Conservation (phyloP, 1,140 invertebrate genomes). For the Caenorhabditis brenneri region DNA sequence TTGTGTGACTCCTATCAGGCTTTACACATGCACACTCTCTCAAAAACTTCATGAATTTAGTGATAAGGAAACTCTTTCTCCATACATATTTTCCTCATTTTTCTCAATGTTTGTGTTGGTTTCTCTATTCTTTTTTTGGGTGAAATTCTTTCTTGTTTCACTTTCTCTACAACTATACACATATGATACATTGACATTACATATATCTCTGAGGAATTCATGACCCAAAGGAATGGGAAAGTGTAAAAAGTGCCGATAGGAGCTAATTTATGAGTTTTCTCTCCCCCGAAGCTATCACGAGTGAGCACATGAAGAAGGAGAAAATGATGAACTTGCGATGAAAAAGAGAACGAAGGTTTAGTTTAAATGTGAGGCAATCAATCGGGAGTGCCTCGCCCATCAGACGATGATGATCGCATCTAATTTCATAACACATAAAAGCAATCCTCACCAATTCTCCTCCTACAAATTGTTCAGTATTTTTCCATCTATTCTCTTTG, state of each 20-base stretch:
- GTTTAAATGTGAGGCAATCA: slow-evolving; percentile 29
- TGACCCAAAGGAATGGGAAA: neutral
- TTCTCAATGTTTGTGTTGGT: neutral
- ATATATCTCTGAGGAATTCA: slow-evolving; percentile 31
- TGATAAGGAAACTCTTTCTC: neutral
- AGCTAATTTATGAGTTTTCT: slow-evolving; percentile 36
- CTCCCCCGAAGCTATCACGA: neutral
- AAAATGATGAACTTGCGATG: too few species aligned
- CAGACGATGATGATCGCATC: neutral
- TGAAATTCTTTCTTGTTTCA: neutral
- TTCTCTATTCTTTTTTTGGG: neutral
- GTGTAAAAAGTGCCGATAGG: slow-evolving; percentile 29
- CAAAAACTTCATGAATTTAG: neutral
- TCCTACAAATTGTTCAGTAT: too few species aligned
- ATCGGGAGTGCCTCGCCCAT: neutral
- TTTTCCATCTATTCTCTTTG: too few species aligned
- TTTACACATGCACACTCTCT: neutral
- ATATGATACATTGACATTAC: slow-evolving; percentile 1
- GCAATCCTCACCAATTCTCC: too few species aligned
- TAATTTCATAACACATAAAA: slow-evolving; percentile 42
- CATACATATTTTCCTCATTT: neutral
- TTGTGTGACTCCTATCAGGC: neutral
- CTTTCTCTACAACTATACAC: neutral
- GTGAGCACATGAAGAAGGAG: neutral
- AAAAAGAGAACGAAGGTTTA: slow-evolving; percentile 28